These are phyloP conservation scores for Catharus fuscescens DNA, from an alignment of 2,113 vertebrate genomes.

Conservation along the genomic window DNA sequence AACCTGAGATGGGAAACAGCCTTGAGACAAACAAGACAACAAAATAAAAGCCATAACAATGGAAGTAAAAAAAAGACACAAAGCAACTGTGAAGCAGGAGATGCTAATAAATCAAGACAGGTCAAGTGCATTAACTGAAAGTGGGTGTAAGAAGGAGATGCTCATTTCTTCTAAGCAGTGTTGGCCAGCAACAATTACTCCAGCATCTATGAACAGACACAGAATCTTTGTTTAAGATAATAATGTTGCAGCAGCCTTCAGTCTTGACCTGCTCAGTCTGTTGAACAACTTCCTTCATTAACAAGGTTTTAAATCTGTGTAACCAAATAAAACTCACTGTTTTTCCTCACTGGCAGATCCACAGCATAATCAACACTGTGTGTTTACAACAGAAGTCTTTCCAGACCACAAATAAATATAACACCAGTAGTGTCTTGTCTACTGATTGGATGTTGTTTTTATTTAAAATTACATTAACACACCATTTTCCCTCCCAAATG, in stretches of 20 bases:
- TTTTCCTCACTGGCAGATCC: neutral
- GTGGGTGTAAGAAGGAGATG: neutral
- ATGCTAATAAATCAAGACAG: neutral
- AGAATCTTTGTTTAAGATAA: neutral
- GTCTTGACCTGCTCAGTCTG: neutral
- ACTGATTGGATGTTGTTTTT: neutral
- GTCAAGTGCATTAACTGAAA: neutral
- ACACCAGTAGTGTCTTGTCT: neutral
- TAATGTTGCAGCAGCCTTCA: neutral
- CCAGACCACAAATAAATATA: constrained; percentile 34
- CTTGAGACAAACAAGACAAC: neutral
- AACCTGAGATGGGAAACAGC: neutral
- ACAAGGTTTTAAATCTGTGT: neutral
- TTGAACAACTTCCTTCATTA: neutral
- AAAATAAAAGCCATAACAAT: neutral
- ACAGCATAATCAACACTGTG: neutral
- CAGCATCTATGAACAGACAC: neutral
- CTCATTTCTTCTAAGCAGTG: neutral
- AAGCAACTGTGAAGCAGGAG: neutral
- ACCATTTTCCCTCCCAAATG: neutral
- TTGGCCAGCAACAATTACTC: neutral
- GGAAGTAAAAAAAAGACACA: neutral
- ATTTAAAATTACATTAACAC: neutral
- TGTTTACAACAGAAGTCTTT: neutral
- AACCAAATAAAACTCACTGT: neutral